Conservation (phyloP, 2,888 invertebrate species). For the Drosophila multiciliata region DNA sequence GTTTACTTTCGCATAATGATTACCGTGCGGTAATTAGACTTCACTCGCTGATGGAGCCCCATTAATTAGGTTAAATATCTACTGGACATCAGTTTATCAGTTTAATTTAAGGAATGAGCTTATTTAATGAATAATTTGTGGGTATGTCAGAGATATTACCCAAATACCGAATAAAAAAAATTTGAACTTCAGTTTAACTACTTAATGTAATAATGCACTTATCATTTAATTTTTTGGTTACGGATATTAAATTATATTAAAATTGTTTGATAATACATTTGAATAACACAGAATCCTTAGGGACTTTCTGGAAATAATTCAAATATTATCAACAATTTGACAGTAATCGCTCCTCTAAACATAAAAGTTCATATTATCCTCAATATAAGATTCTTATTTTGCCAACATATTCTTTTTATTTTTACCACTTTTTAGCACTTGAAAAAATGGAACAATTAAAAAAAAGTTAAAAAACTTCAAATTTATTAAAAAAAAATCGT, state of each 20-base stretch:
- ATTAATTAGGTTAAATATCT: constrained; percentile 21
- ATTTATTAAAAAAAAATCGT: not conserved
- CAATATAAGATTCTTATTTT: not conserved
- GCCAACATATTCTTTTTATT: not conserved
- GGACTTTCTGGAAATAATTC: not conserved
- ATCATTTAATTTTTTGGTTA: constrained; percentile 56
- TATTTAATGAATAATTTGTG: constrained; percentile 30
- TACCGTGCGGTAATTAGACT: constrained; percentile 82
- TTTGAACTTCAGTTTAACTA: constrained; percentile 44
- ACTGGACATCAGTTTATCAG: constrained; percentile 3
- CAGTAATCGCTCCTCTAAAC: constrained; percentile 3
- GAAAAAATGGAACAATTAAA: not conserved
- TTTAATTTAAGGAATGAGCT: constrained; percentile 31
- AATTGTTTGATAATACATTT: constrained; percentile 31
- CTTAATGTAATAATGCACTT: constrained; percentile 45
- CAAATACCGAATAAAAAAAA: constrained; percentile 51
- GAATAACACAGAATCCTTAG: constrained; percentile 15
- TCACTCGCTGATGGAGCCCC: constrained; percentile 67
- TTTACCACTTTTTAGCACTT: not conserved
- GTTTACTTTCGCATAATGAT: constrained; percentile 83
- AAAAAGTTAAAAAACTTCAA: not conserved
- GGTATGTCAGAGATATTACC: constrained; percentile 62
- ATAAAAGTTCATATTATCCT: not conserved
- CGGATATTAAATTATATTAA: constrained; percentile 43
- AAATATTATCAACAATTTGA: not conserved